phyloP scores from a whole-genome alignment of 2,888 invertebrate genomes.

The Nymphalis c-album region DNA sequence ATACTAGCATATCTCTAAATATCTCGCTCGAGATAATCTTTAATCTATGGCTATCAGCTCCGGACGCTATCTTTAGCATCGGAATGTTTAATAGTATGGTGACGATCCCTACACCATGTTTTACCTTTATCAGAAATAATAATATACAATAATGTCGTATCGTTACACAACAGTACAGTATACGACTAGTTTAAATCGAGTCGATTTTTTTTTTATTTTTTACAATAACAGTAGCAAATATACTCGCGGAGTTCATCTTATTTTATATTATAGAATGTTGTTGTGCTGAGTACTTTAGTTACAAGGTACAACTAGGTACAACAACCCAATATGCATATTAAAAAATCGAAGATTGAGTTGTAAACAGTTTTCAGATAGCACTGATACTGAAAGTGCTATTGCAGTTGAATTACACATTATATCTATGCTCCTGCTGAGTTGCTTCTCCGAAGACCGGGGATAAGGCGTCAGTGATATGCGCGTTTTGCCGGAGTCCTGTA shows the following conservation, averaged over 20 bases:
- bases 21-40: slow-evolving; percentile 25
- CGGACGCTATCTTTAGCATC: slow-evolving; percentile 29
- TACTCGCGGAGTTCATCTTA: background rate
- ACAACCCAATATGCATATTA: too few relatives aligned
- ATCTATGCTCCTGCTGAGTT: too few relatives aligned
- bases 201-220: background rate
- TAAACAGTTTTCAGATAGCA: too few relatives aligned
- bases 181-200: slow-evolving; percentile 3
- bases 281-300: too few relatives aligned
- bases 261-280: too few relatives aligned
- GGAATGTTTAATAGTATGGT: slow-evolving; percentile 17
- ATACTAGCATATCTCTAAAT: slow-evolving; percentile 32
- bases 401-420: too few relatives aligned
- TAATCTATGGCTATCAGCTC: slow-evolving; percentile 31
- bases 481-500: too few relatives aligned
- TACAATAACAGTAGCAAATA: background rate
- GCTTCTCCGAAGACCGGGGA: too few relatives aligned
- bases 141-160: slow-evolving; percentile 28
- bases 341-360: too few relatives aligned
- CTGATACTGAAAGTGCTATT: too few relatives aligned
- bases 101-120: slow-evolving; percentile 17
- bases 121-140: slow-evolving; percentile 18
- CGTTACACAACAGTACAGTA: slow-evolving; percentile 1
- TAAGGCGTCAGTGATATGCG: too few relatives aligned
- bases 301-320: too few relatives aligned